Percentiles rank a stretch among this genome's conserved stretches.
These are phyloP conservation scores for Leptarthrus brevirostris DNA, from an alignment of 2,888 invertebrate genomes.

Conservation along the genomic window DNA sequence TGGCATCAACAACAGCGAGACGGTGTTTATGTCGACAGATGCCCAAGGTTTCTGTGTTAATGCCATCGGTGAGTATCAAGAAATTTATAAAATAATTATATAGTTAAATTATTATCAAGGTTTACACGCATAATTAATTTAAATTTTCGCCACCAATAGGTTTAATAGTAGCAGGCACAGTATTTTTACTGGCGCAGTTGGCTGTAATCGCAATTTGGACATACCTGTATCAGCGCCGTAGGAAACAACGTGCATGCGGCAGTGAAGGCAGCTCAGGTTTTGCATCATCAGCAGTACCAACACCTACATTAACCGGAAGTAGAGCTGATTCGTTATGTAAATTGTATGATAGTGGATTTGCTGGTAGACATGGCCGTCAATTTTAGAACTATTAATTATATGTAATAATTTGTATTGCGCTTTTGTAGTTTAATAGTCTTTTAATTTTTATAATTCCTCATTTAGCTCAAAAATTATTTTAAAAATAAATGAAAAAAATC, in stretches of 20 bases:
- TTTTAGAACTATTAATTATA: conserved; percentile 57
- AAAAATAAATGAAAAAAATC: too few relatives aligned
- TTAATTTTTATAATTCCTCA: conserved; percentile 2
- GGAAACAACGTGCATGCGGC: conserved; percentile 65
- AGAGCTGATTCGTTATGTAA: conserved; percentile 84
- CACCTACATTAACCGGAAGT: conserved; percentile 75
- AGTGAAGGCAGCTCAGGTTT: conserved; percentile 58
- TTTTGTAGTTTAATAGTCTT: conserved; percentile 44
- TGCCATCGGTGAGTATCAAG: conserved; percentile 64
- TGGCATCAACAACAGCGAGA: conserved; percentile 72
- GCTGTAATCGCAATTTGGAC: conserved; percentile 90
- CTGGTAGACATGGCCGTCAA: conserved; percentile 70
- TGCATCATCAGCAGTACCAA: conserved; percentile 67
- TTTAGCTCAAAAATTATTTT: too few relatives aligned
- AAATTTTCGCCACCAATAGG: too few relatives aligned
- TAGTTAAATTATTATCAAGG: too few relatives aligned
- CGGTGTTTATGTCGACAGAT: conserved; percentile 77
- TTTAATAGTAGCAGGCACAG: conserved; percentile 84
- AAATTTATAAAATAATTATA: conserved; percentile 2
- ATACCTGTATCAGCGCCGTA: conserved; percentile 85
- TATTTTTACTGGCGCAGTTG: conserved; percentile 88
- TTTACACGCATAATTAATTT: too few relatives aligned
- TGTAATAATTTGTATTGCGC: conserved; percentile 30
- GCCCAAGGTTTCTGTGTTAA: conserved; percentile 68
- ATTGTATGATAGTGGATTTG: conserved; percentile 87